These are phyloP conservation scores for Enhydra lutris DNA, from an alignment of 2,113 vertebrate species.

Conservation along the genomic window DNA sequence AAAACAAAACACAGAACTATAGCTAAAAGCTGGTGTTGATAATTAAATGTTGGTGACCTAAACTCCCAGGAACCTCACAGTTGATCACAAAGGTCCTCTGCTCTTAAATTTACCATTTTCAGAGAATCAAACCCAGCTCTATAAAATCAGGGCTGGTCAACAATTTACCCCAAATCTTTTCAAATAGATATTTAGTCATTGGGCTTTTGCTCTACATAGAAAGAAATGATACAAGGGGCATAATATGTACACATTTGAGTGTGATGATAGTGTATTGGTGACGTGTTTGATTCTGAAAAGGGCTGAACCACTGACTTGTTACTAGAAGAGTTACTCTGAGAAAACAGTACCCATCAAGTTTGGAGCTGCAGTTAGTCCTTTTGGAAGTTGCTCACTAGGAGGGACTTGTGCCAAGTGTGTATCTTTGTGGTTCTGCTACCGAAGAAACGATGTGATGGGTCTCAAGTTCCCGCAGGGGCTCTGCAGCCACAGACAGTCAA, in stretches of 20 bases:
- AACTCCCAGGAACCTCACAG: not conserved
- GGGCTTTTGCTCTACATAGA: not conserved
- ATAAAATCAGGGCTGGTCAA: not conserved
- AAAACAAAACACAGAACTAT: not conserved
- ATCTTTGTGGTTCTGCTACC: not conserved
- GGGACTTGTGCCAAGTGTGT: rapidly evolving
- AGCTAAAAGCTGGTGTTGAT: not conserved
- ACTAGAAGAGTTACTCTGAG: not conserved
- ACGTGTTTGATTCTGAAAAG: not conserved
- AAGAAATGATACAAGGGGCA: not conserved
- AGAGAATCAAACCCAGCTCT: not conserved
- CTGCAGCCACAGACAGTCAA: not conserved
- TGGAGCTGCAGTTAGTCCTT: not conserved
- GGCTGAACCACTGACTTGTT: no score
- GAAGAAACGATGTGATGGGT: not conserved
- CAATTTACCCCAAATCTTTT: not conserved
- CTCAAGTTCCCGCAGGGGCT: rapidly evolving
- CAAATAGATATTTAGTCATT: not conserved
- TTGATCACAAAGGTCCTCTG: not conserved
- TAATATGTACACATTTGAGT: not conserved
- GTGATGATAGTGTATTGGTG: not conserved
- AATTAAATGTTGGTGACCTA: not conserved
- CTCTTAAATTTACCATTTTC: not conserved
- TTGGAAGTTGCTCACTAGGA: not conserved
- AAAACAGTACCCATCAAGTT: not conserved